Base-by-base conservation (phyloP, 2,888 invertebrate species). In the Pseudanteris insignis region DNA sequence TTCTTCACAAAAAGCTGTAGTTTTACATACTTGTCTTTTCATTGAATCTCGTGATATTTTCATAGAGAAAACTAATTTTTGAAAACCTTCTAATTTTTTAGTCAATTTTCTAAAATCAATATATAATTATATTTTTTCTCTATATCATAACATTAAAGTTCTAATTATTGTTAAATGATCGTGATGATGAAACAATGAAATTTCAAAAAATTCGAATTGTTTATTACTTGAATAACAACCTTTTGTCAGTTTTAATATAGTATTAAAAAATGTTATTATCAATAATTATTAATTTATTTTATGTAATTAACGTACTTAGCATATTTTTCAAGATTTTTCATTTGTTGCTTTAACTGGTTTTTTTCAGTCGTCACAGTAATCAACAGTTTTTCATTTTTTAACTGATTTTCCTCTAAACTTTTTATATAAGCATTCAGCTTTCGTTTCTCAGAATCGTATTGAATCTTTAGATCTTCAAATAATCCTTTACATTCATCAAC, bases 401-500 rank as follows among this genome's bases (percentile, higher is more conserved):
- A 76, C 21, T 81, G 78, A 55, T 76, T 74, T 58, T 81, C 80
- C 58, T 81, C 82, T 24, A 86, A 75, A 44, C 83, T 81, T 47
- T 81, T 81, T 5, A 86, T 71, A 36, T 83, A 84, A 34, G 84
- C 83, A 1, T 79, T 79, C 32, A 88, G 80, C 41, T 86, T 84
- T n/a, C 83, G 82, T 32, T 85, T 86, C 60, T 92, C 92, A 66
- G 83, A 83, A 34, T 86, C 85, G 72, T 91, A 90, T 59, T 90
- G 89, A 21, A 82, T 81, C 72, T 90, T 90, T 1, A 92, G 75
- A 69, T 92, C 90, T 76, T 91, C 90, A 64, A 91, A 84, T 68
- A 90, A 83, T 47, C 87, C 82, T 74, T 89, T 89, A 68, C 90
- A 91, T 71, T 91, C 89, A 36, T 88, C 88, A 1, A 91, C 83